A percentile compares a stretch with the other conserved stretches of the same genome.
Conservation (phyloP, 1,140 invertebrate species). For the Bombus ignitus region DNA sequence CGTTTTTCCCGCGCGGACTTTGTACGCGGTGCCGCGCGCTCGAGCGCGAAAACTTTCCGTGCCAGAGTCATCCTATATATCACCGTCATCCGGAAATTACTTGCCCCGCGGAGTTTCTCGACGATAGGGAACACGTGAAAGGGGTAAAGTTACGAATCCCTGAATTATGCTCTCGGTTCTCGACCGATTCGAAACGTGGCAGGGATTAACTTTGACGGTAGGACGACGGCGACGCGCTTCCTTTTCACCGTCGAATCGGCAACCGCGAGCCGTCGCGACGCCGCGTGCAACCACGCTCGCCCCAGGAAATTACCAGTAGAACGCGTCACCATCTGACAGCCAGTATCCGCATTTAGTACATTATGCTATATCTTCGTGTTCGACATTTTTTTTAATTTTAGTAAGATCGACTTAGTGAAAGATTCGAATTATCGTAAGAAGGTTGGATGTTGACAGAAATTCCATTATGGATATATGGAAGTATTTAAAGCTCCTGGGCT, state of each 20-base stretch:
- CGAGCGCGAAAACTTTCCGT: conserved; percentile 50
- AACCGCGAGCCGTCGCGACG: conserved; percentile 11
- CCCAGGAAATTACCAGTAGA: conserved; percentile 40
- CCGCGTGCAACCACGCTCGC: background rate
- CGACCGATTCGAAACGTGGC: conserved; percentile 48
- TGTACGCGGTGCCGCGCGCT: background rate
- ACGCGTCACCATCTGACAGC: background rate
- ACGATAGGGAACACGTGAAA: conserved; percentile 62
- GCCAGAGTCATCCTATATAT: conserved; percentile 61
- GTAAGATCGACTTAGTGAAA: background rate
- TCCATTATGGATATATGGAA: too few species aligned
- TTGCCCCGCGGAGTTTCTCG: conserved; percentile 58
- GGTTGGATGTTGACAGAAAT: too few species aligned
- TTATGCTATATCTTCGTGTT: background rate
- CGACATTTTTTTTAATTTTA: background rate
- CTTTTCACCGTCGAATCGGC: conserved; percentile 35
- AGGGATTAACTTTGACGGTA: conserved; percentile 56
- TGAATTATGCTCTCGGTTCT: conserved; percentile 62
- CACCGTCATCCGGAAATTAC: conserved; percentile 68
- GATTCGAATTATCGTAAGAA: background rate
- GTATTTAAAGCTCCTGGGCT: too few species aligned
- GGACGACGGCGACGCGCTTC: conserved; percentile 30
- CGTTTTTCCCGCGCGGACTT: conserved; percentile 57
- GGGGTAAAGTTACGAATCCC: conserved; percentile 67
- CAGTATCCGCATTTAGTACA: background rate